Evolutionary conservation across 1,140 invertebrate genomes (phyloP).

Genomic region (Drosophila saltans): DNA sequence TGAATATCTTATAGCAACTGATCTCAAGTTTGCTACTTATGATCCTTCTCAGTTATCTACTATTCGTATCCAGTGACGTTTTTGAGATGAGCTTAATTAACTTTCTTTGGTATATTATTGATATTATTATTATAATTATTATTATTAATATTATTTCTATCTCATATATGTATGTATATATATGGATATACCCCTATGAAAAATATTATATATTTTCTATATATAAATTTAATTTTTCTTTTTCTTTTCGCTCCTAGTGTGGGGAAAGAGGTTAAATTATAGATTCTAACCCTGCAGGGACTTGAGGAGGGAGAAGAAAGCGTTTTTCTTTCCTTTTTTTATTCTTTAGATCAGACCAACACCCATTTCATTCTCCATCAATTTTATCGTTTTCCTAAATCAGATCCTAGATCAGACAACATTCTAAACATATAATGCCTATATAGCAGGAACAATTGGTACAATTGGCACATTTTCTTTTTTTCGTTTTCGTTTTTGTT

Average conservation of each 20-base stretch:
- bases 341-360: background rate
- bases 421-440: background rate
- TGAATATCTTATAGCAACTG: background rate
- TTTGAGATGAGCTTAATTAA: conserved; percentile 22
- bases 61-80: background rate
- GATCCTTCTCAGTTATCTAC: background rate
- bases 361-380: background rate
- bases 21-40: background rate
- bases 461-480: conserved; percentile 12
- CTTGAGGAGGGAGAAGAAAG: background rate
- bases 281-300: background rate
- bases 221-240: background rate
- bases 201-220: conserved; percentile 41
- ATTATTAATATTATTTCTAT: conserved; percentile 18
- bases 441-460: background rate
- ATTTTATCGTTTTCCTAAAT: background rate
- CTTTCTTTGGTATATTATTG: conserved; percentile 23
- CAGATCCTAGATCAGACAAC: background rate
- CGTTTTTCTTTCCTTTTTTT: too few relatives aligned
- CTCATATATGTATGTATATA: conserved; percentile 34
- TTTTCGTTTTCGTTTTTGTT: conserved; percentile 25
- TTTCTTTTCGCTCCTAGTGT: background rate
- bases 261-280: background rate
- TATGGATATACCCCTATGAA: conserved; percentile 35
- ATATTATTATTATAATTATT: conserved; percentile 19